These are phyloP conservation scores for Sebastes aleutianus DNA, from an alignment of 2,797 vertebrate genomes.

Conservation along the genomic window DNA sequence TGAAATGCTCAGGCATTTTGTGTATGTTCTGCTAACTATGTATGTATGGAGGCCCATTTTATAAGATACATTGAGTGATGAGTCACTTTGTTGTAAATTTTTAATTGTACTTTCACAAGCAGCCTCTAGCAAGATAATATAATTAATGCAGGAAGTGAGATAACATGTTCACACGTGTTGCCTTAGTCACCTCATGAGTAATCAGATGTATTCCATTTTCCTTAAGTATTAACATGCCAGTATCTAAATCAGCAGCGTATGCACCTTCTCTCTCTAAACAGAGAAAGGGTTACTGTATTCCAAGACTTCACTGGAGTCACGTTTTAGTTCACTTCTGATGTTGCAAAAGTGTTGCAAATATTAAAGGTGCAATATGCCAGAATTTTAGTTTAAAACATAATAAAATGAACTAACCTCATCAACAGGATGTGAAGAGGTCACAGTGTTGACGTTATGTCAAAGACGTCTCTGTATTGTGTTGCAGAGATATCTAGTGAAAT, in stretches of 20 bases:
- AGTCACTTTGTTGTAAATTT: not conserved
- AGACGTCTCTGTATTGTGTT: too few species aligned
- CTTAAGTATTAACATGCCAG: not conserved
- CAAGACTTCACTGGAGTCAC: not conserved
- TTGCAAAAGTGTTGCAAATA: not conserved
- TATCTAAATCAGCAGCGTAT: not conserved
- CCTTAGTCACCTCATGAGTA: not conserved
- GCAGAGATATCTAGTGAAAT: too few species aligned
- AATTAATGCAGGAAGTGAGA: not conserved
- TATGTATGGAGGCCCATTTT: not conserved
- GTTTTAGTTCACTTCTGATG: not conserved
- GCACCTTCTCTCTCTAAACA: not conserved
- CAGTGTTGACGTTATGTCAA: too few species aligned
- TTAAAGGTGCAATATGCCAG: not conserved
- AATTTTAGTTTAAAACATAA: too few species aligned
- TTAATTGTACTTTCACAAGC: not conserved
- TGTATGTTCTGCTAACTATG: not conserved
- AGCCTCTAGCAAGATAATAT: not conserved
- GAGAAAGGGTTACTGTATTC: not conserved
- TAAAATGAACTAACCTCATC: too few species aligned
- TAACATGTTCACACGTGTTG: not conserved
- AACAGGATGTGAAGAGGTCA: too few species aligned
- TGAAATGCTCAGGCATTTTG: not conserved
- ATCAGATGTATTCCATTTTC: not conserved
- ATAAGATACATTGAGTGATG: not conserved